Evolutionary conservation across 2,113 vertebrate species (phyloP).

Genomic region (Apteryx owenii): DNA sequence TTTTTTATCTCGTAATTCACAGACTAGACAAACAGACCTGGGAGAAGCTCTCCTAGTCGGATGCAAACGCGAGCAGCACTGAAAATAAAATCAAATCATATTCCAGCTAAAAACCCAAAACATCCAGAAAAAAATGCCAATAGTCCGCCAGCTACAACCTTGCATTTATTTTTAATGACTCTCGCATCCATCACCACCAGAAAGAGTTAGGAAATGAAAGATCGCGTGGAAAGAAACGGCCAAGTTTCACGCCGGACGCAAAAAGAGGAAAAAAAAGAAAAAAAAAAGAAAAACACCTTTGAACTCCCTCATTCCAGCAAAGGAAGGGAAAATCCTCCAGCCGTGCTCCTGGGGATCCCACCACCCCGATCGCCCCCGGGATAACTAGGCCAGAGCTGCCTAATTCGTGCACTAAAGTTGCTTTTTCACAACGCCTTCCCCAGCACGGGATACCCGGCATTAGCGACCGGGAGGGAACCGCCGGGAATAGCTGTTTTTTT

Average conservation of each 20-base stretch:
- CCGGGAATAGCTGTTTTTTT: no score
- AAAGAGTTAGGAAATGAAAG: background rate
- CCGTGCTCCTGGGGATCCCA: no score
- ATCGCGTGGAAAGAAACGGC: no score
- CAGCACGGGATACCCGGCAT: no score
- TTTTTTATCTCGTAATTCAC: background rate
- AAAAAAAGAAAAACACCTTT: no score
- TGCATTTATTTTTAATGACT: background rate
- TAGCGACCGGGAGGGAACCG: no score
- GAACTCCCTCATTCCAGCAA: no score
- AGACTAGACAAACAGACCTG: background rate
- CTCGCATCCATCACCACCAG: background rate
- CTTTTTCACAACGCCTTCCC: no score
- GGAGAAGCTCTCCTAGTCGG: background rate
- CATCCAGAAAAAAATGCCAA: background rate
- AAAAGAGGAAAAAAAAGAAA: background rate
- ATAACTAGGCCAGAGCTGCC: no score
- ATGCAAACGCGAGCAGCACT: fast-evolving
- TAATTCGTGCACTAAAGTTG: no score
- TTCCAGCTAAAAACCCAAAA: background rate
- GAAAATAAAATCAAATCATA: background rate
- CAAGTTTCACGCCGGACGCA: background rate
- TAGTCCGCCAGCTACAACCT: background rate
- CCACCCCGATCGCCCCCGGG: background rate
- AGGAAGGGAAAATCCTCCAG: no score